A percentile compares a stretch with the other conserved stretches of the same genome.
Evolutionary conservation across 1,140 invertebrate genomes (phyloP).

Genomic region (Rhynchophorus ferrugineus): DNA sequence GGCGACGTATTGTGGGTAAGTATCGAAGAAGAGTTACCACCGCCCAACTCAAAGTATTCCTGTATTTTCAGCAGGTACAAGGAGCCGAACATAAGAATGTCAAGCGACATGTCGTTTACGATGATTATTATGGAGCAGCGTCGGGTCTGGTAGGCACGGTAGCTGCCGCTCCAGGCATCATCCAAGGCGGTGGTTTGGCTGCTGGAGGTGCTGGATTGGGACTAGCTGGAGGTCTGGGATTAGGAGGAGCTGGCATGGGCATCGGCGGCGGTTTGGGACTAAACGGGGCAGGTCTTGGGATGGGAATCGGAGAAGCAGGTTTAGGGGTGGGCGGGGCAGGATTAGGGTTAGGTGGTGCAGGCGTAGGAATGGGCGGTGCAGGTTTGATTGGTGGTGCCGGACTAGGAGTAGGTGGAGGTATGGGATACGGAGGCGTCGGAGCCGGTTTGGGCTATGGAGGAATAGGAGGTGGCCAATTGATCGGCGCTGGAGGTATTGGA

Average conservation of each 20-base stretch:
- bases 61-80: no score
- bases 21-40: no score
- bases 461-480: slow-evolving; percentile 26
- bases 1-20: no score
- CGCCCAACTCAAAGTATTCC: no score
- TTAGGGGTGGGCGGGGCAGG: slow-evolving; percentile 12
- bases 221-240: slow-evolving; percentile 26
- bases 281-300: no score
- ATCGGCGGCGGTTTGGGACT: slow-evolving; percentile 27
- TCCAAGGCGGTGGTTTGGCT: slow-evolving; percentile 20
- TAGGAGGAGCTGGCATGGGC: slow-evolving; percentile 28
- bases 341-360: slow-evolving; percentile 19
- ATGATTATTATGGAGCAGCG: slow-evolving; percentile 36
- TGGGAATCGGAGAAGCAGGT: slow-evolving; percentile 19
- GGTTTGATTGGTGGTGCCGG: slow-evolving; percentile 26
- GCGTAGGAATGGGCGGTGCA: slow-evolving; percentile 11
- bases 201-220: slow-evolving; percentile 18
- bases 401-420: slow-evolving; percentile 12
- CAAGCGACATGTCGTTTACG: no score
- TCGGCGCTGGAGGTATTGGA: slow-evolving; percentile 39
- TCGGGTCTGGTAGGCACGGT: slow-evolving; percentile 20
- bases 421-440: slow-evolving; percentile 2
- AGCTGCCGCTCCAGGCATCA: slow-evolving; percentile 33
- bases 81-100: no score
- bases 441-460: slow-evolving; percentile 9